Percentiles rank a stretch among this genome's conserved stretches.
Evolutionary conservation across 2,797 vertebrate species (phyloP).

Genomic region (Eulemur albifrons): DNA sequence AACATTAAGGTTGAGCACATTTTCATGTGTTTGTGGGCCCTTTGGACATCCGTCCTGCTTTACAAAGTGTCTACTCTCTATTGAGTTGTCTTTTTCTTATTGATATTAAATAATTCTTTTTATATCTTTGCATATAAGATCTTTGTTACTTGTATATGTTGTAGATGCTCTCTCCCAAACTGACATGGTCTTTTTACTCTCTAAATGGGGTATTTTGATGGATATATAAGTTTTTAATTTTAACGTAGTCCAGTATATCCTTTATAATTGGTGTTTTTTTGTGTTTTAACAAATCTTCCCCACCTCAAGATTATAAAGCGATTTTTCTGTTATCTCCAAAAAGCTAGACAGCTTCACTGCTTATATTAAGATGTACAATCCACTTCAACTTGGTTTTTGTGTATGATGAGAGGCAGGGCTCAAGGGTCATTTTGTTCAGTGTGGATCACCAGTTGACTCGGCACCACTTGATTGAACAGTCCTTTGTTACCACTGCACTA

Average conservation of each 20-base stretch:
- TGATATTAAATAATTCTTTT: not conserved
- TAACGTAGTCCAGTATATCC: not conserved
- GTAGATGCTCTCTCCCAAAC: not conserved
- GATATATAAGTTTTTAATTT: not conserved
- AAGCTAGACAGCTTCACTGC: not conserved
- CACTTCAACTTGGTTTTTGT: not conserved
- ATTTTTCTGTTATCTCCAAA: not conserved
- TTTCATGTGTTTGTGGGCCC: not conserved
- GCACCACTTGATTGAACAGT: not conserved
- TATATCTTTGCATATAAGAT: not conserved
- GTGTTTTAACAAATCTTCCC: not conserved
- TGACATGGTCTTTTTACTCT: not conserved
- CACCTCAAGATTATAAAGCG: not conserved
- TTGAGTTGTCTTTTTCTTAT: not conserved
- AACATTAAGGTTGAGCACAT: too few relatives aligned
- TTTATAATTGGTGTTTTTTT: not conserved
- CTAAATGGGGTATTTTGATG: not conserved
- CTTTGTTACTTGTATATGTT: not conserved
- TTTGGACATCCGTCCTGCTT: not conserved
- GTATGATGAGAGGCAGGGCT: not conserved
- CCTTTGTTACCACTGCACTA: not conserved
- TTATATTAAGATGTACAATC: not conserved
- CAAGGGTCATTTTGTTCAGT: not conserved
- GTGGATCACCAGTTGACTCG: not conserved
- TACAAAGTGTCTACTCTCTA: not conserved